Base-by-base conservation (phyloP, 2,113 vertebrate genomes). In the Deroptyus accipitrinus region DNA sequence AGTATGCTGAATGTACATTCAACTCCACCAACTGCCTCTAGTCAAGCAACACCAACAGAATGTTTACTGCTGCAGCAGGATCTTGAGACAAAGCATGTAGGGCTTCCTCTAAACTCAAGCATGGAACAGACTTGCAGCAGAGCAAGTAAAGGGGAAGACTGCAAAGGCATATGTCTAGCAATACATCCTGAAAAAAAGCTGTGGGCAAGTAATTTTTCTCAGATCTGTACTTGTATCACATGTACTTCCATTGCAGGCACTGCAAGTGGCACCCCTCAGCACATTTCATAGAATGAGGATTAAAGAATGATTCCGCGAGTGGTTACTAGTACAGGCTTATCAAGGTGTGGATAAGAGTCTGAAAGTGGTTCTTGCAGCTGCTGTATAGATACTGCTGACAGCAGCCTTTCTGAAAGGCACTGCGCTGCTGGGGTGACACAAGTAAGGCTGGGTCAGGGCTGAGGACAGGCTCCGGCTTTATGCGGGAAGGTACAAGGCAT, bases 81-180 rank as follows among this genome's bases (percentile, higher is more conserved):
- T 35, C 70, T 67, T 30, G 4, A 22, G 35, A 63, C 28, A 30
- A 49, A 59, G 33, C 33, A 24, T 59, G 57, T 22, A 35, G n/a
- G n/a, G 46, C 14, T 55, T 80, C 35, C 33, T 91, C 23, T 57
- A 10, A 59, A 55, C 23, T 33, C 23, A 51, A 73, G 16, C 24
- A 23, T 0, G 1, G 73, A 84, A 35, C 1, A 6, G 51, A 77
- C 37, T 19, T 61, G 12, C 57, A 49, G 64, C 67, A 3, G 2
- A 76, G 72, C 48, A 83, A 17, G 83, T 30, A 24, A 17, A 63
- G 16, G 23, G 37, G 13, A 16, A 52, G 27, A 39, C 3, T 44
- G 35, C 41, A 31, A 83, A 86, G 25, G 25, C 1, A 1, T 3
- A 15, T 1, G 13, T 8, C 15, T 31, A 76, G 41, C 18, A 76